Base-by-base conservation (phyloP, 2,113 vertebrate genomes). In the Nothocercus nigrocapillus region DNA sequence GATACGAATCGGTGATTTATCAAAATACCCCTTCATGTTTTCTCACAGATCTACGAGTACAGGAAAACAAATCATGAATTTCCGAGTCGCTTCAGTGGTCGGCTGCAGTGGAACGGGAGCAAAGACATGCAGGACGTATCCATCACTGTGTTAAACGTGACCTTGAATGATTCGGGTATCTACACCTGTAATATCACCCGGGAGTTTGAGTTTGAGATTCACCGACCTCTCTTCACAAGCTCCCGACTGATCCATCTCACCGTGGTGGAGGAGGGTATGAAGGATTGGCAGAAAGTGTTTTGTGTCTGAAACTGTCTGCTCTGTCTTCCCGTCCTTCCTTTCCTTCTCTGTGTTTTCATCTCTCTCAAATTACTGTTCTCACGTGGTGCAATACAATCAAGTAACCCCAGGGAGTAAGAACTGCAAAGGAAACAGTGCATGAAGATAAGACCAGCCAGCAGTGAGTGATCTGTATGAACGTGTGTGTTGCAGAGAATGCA, bases 111-210 rank as follows among this genome's bases (percentile, higher is more conserved):
- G 99, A 98, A 97, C 0, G 99, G 99, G 8, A 99, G 99, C 95
- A 98, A 98, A 72, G 99, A 99, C 94, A 97, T 99, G 85, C 99
- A 99, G 93, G 99, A 99, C 0, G 95, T 99, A 25, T 99, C 99
- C 96, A 98, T 99, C 95, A 94, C 97, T 1, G 98, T 99, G 87
- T 44, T 88, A 9, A 99, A 99, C 0, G 97, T 99, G 83, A 98
- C 98, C 24, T 85, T 96, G 38, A 98, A 98, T 0, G 99, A 99
- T 88, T 98, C 98, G 0, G 99, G 99, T 32, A 47, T 97, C 67
- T 99, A 99, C 82, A 98, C 98, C 75, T 99, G 99, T 89, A 89
- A 97, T 3, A 98, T 99, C 84, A 96, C 93, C 47, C 98, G 99
- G 22, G 91, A 98, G 88, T 99, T 99, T 68, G 96, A 96, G 85